Evolutionary conservation across 2,888 invertebrate genomes (phyloP), one percentile per base, ranked within the genome.

Genomic region (Dusona sp.): DNA sequence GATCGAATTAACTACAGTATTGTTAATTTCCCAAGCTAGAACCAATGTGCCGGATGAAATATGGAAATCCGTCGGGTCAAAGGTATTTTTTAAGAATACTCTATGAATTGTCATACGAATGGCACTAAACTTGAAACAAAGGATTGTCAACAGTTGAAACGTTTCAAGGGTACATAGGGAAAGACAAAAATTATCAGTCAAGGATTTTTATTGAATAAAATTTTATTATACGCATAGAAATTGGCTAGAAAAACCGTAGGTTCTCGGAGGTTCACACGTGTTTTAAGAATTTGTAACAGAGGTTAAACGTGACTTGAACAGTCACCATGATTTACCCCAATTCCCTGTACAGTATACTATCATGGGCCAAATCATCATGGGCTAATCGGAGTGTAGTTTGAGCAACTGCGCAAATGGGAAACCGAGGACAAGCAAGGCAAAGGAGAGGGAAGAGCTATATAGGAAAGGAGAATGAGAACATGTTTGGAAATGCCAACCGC

Each of bases 361-460:
- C 88, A 73, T 75, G 87, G 86, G 82, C 87, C 61, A 88, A 89
- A 89, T 88, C 88, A 89, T 91, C 88, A 86, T 88, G 80, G 85
- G 85, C 88, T 89, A 89, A 88, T 89, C 87, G 87, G 85, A 85
- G 87, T 72, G 73, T 85, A 77, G 87, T 72, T 64, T 67, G 68
- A 75, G 78, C 85, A 82, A 81, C 79, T 86, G 75, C 64, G 79
- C 85, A 78, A 87, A 75, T 80, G 42, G 73, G 42, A 83, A 83
- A 48, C 36, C 38, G 64, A 67, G 70, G 61, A 73, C 65, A 54
- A 67, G 75, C 42, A 22, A 29, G 51, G 65, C 48, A 48, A 48
- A 48, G 54, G 45, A 68, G 65, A 64, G 33, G 65, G 29, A 51
- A 36, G 25, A 54, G 75, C 22, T n/a, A n/a, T n/a, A n/a, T 33